phyloP scores from a whole-genome alignment of 2,113 vertebrate species.

The Dicentrarchus labrax region DNA sequence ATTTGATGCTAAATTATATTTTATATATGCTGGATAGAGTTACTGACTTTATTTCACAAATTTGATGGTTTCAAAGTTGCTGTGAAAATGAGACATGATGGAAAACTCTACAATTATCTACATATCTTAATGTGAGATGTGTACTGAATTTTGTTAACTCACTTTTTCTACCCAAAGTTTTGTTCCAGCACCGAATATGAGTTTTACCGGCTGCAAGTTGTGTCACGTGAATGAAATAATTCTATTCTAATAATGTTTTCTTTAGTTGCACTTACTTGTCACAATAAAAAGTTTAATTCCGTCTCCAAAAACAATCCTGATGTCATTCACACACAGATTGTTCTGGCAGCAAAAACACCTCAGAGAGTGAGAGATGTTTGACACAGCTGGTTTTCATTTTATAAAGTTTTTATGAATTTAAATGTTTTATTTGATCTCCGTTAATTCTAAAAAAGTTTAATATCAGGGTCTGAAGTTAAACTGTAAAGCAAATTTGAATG shows the following conservation, averaged over 20 bases:
- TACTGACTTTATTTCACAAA: no score
- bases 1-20: no score
- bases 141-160: not conserved
- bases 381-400: not conserved
- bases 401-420: not conserved
- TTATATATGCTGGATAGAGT: no score
- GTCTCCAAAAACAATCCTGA: not conserved
- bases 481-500: no score
- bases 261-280: not conserved
- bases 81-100: no score
- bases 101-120: no score
- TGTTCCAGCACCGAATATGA: slow-evolving; percentile 1
- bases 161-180: slow-evolving; percentile 17
- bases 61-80: no score
- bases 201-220: not conserved
- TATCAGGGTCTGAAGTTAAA: no score
- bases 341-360: not conserved
- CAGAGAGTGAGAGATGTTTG: not conserved
- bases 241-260: no score
- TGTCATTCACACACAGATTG: slow-evolving; percentile 9
- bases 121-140: not conserved
- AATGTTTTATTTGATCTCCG: not conserved
- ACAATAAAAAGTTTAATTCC: not conserved
- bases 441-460: not conserved
- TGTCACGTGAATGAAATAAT: not conserved